A percentile compares a stretch with the other conserved stretches of the same genome.
These are phyloP conservation scores for Amphiprion ocellaris DNA, from an alignment of 2,113 vertebrate species.

Conservation along the genomic window DNA sequence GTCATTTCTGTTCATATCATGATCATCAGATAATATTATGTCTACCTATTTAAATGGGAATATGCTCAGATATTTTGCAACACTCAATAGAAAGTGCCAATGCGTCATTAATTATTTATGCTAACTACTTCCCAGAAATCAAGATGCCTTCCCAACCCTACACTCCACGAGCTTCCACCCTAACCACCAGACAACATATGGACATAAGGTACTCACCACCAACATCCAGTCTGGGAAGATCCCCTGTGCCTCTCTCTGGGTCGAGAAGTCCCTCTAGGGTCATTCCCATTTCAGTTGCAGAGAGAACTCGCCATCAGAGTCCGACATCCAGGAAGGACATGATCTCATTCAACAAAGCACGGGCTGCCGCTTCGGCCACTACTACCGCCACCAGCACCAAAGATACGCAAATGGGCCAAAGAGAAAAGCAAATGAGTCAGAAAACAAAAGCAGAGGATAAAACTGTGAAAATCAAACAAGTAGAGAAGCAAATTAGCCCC, in stretches of 20 bases:
- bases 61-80: neutral
- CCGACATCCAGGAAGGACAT: slow-evolving; percentile 83
- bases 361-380: slow-evolving; percentile 65
- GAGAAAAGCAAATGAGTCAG: slow-evolving; percentile 52
- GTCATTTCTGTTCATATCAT: neutral
- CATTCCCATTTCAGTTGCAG: slow-evolving; percentile 71
- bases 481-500: slow-evolving; percentile 47
- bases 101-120: slow-evolving; percentile 6
- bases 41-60: neutral
- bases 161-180: slow-evolving; percentile 76
- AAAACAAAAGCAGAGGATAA: slow-evolving; percentile 76
- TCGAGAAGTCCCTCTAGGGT: slow-evolving; percentile 70
- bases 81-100: neutral
- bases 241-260: slow-evolving; percentile 67
- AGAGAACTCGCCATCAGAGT: slow-evolving; percentile 73
- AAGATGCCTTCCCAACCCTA: slow-evolving; percentile 82
- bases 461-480: slow-evolving; percentile 67
- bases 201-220: slow-evolving; percentile 79
- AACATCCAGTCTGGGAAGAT: slow-evolving; percentile 69
- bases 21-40: neutral
- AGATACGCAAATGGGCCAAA: slow-evolving; percentile 49
- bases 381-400: slow-evolving; percentile 39
- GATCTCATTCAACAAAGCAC: slow-evolving; percentile 81
- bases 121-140: slow-evolving; percentile 83
- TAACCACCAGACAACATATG: slow-evolving; percentile 79